Evolutionary conservation across 2,797 vertebrate species (phyloP), one percentile per base, ranked within the genome.

Genomic region (Falco berigora): DNA sequence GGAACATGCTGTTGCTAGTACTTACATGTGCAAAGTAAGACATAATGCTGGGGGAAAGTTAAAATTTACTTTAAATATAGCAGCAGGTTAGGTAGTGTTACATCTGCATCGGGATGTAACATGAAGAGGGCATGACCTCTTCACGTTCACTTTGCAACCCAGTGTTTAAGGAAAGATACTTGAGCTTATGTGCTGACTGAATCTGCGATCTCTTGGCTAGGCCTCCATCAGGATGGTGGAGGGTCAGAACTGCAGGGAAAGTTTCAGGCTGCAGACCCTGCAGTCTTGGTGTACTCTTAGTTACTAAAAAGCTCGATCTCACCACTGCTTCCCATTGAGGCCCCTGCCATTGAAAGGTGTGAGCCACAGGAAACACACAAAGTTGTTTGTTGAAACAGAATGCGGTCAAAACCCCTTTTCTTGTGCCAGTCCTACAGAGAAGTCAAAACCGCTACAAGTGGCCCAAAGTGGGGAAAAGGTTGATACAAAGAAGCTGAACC

Each of bases 101-200:
- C 17, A 34, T 47, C 67, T 86, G 32, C 28, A 5, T 27, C 21
- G 23, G n/a, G 58, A 36, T 40, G 40, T 40, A 40, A 40, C 40
- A 40, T 40, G 40, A 40, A 40, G 40, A 40, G 58, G 56, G 38
- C 62, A 27, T 46, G 80, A 49, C 61, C 36, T 77, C 40, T 72
- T 81, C 30, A 3, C 1, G 4, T 42, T 86, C 0, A 0, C 24
- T 86, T 88, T 90, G 69, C 66, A 50, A 2, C 12, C 6, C 15
- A 23, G 10, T 64, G 86, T 72, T 15, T 67, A 32, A 75, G 62
- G 66, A 58, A n/a, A 55, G 46, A 14, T 68, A 34, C 10, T 71
- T 25, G 49, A 77, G 28, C 20, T 77, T 40, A 2, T 23, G 44
- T 44, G 24, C 75, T 83, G 78, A 9, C 56, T 72, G 74, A 58